These are phyloP conservation scores for Lerema accius DNA, from an alignment of 1,140 invertebrate species.

Conservation along the genomic window DNA sequence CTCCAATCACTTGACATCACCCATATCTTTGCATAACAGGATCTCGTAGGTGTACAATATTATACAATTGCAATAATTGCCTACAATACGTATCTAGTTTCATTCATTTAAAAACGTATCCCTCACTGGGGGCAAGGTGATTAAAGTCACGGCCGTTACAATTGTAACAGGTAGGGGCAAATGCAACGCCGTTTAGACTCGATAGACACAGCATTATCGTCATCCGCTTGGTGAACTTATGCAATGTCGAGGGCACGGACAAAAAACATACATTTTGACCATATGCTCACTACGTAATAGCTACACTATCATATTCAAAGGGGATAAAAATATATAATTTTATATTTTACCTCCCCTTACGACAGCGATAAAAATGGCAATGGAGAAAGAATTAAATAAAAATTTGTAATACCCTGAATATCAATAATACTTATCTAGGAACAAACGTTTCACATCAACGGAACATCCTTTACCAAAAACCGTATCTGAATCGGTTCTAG, in stretches of 20 bases:
- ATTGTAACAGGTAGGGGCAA: slow-evolving; percentile 67
- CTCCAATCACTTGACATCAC: slow-evolving; percentile 1
- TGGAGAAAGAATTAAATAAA: too few species aligned
- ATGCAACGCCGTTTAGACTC: slow-evolving; percentile 49
- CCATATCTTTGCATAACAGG: slow-evolving; percentile 27
- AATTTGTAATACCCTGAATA: too few species aligned
- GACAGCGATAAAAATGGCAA: too few species aligned
- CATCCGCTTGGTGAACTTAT: slow-evolving; percentile 46
- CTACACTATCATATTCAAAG: too few species aligned
- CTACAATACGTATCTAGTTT: slow-evolving; percentile 22
- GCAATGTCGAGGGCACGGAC: slow-evolving; percentile 53
- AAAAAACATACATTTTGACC: too few species aligned
- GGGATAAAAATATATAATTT: too few species aligned
- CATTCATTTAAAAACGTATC: slow-evolving; percentile 34
- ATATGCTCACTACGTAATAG: too few species aligned
- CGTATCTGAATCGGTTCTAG: too few species aligned
- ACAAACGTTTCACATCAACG: too few species aligned
- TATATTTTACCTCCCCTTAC: too few species aligned
- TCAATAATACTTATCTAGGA: too few species aligned
- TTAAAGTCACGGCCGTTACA: slow-evolving; percentile 67
- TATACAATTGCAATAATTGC: slow-evolving; percentile 19
- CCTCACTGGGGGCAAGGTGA: slow-evolving; percentile 65
- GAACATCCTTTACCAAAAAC: too few species aligned
- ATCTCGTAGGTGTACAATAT: slow-evolving; percentile 16
- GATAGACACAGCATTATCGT: slow-evolving; percentile 43